Base-by-base conservation (phyloP, 2,113 vertebrate species). In the Muscicapa adusta region DNA sequence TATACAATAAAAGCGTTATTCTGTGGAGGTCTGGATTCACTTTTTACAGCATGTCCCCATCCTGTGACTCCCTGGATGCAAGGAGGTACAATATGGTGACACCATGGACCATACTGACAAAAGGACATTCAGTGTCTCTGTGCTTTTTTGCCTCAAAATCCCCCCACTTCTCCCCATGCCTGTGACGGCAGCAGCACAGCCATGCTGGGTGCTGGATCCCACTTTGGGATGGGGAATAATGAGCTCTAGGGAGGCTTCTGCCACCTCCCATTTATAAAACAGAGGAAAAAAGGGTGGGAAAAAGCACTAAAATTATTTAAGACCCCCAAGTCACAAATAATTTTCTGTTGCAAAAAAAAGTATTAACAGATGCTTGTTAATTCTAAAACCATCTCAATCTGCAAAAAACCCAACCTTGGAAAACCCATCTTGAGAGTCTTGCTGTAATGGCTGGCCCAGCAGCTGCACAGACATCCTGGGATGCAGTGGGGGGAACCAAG, bases 281-380 rank as follows among this genome's bases (percentile, higher is more conserved):
- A 11, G 14, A 22, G 77, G 42, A 0, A 0, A 40, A 57, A 68
- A 50, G 42, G 51, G 50, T 61, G 78, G 85, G 83, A 60, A 96
- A 92, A 88, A 60, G 67, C 26, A 88, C 63, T 94, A 91, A 80
- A 93, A 91, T 54, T 4, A 74, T 92, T 94, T 91, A 95, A 96
- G 88, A 81, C 9, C 65, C 89, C 22, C 94, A 87, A 60, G n/a
- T 57, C 66, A 45, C 88, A 88, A 88, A 96, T 93, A 90, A 95
- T 94, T 92, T 90, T 83, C 56, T 51, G 78, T 83, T 85, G 71
- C 36, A 81, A 72, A 93, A 80, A 40, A 19, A 82, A 68, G 38
- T 50, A 51, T 72, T 85, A 88, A 56, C 92, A 94, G 87, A 89
- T 1, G 85, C 79, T 90, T 92, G 75, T 96, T 94, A 83, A 74